Conservation (phyloP, 2,797 vertebrate genomes). For the Gallinago stenura region DNA sequence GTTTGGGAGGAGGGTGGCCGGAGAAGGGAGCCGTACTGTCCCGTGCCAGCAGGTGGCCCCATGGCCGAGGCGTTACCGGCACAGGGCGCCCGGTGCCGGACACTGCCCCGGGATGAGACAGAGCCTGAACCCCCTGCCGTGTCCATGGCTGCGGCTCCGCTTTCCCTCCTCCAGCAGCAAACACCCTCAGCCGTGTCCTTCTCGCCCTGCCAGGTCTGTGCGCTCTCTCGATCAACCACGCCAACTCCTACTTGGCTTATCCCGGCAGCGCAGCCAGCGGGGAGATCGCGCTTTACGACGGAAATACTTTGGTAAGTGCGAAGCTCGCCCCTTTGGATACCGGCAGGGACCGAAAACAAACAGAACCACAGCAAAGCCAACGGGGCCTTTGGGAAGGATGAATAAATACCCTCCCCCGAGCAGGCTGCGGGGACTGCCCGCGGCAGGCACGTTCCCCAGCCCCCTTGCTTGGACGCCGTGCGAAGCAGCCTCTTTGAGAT, state of each 20-base stretch:
- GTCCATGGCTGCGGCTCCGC: background rate
- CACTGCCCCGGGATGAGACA: background rate
- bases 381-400: slow-evolving; percentile 31
- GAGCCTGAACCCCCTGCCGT: background rate
- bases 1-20: background rate
- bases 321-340: slow-evolving; percentile 29
- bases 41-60: slow-evolving; percentile 72
- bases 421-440: background rate
- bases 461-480: background rate
- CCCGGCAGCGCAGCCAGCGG: slow-evolving; percentile 90
- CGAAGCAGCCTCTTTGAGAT: background rate
- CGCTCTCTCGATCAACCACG: slow-evolving; percentile 92
- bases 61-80: background rate
- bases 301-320: slow-evolving; percentile 90
- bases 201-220: slow-evolving; percentile 86
- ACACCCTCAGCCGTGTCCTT: background rate
- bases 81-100: background rate
- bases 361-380: slow-evolving; percentile 38
- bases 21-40: background rate
- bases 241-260: slow-evolving; percentile 93
- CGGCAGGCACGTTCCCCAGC: background rate
- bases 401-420: background rate
- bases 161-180: background rate
- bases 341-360: slow-evolving; percentile 52
- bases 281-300: slow-evolving; percentile 91